Conservation (phyloP, 2,113 vertebrate species). For the Ellobius talpinus region DNA sequence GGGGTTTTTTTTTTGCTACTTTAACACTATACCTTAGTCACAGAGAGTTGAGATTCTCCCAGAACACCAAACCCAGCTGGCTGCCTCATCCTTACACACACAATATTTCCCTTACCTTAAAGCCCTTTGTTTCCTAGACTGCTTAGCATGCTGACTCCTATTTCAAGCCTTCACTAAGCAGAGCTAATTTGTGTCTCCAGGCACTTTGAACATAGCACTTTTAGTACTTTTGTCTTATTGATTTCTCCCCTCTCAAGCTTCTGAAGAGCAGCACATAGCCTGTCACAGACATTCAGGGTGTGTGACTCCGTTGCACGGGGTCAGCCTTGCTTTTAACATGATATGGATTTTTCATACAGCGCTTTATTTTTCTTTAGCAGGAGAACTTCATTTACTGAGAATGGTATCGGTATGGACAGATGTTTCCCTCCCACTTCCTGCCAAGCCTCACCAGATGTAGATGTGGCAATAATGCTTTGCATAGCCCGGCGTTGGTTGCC, state of each 20-base stretch:
- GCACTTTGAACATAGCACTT: neutral
- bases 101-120: neutral
- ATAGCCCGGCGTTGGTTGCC: neutral
- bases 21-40: neutral
- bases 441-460: neutral
- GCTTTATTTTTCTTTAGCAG: constrained; percentile 2
- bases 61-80: neutral
- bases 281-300: neutral
- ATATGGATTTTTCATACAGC: neutral
- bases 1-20: neutral
- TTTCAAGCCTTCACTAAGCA: neutral
- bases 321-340: constrained; percentile 20
- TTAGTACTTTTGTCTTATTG: neutral
- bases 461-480: neutral
- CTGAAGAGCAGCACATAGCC: neutral
- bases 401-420: neutral
- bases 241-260: neutral
- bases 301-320: neutral
- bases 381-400: constrained; percentile 15
- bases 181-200: neutral
- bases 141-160: neutral
- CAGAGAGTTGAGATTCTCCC: neutral
- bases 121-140: neutral
- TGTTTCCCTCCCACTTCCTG: neutral
- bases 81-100: neutral